A percentile compares a stretch with the other conserved stretches of the same genome.
Conservation (phyloP, 2,888 invertebrate genomes). For the Acronicta psi region DNA sequence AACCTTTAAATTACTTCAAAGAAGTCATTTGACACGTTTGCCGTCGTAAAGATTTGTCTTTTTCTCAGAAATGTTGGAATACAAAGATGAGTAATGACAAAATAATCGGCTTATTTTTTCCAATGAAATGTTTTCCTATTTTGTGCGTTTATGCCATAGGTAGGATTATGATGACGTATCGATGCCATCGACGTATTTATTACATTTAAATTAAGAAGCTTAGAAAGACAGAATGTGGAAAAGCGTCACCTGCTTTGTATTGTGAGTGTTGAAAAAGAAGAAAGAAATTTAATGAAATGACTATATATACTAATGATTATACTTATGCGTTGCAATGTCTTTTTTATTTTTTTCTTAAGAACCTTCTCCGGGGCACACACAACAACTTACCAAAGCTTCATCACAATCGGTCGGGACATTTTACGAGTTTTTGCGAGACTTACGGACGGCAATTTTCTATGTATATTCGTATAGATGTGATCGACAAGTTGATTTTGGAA, state of each 20-base stretch:
- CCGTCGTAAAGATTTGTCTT: conserved; percentile 13
- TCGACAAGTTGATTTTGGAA: conserved; percentile 38
- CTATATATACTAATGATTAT: too few species aligned
- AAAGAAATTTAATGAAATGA: not conserved
- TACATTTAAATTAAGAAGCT: conserved; percentile 47
- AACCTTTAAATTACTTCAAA: conserved; percentile 37
- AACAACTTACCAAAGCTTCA: too few species aligned
- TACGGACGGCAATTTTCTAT: too few species aligned
- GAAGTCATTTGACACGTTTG: conserved; percentile 25
- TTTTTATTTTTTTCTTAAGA: too few species aligned
- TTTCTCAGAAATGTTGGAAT: conserved; percentile 24
- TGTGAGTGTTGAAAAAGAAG: not conserved
- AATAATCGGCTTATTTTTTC: conserved; percentile 61
- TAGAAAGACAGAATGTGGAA: conserved; percentile 17
- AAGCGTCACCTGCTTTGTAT: not conserved
- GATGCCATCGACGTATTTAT: conserved; percentile 50
- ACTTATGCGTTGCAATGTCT: too few species aligned
- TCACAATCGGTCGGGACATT: too few species aligned
- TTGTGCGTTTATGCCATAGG: conserved; percentile 24
- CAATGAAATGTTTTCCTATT: conserved; percentile 42
- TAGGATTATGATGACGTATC: conserved; percentile 39
- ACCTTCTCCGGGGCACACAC: too few species aligned
- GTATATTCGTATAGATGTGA: too few species aligned
- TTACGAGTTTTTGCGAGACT: too few species aligned
- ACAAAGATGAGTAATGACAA: conserved; percentile 43